Base-by-base conservation (phyloP, 1,140 invertebrate species). In the Anastrepha obliqua region DNA sequence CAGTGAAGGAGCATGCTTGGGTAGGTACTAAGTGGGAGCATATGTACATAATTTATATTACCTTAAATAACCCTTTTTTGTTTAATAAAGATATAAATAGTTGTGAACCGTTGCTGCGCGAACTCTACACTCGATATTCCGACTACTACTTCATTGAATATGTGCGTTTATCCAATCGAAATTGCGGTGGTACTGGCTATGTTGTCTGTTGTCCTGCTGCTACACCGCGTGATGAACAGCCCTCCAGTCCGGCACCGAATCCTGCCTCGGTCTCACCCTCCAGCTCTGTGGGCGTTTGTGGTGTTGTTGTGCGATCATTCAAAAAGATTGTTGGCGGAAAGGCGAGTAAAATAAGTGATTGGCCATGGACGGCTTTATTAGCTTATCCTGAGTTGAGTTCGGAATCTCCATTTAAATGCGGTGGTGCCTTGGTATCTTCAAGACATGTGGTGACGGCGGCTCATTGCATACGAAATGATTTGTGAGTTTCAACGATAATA, bases 351-450 rank as follows among this genome's bases (percentile, higher is more conserved):
- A 89, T 90, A 51, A 88, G 88, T 51, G 64, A 85, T 29, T 89
- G 88, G 88, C 89, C 89, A 13, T 90, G 90, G 90, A 87, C 88
- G 15, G 90, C 88, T 15, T 86, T 90, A 2, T 5, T 90, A 8
- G 90, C 88, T 8, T 90, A 90, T 86, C 47, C 64, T 2, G 85
- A 86, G 13, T 90, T 88, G 93, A 58, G 62, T 20, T 20, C 78
- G 4, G 55, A n/a, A 0, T 89, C 89, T 0, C 89, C 90, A 0
- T 93, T 93, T n/a, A 93, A 92, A 87, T 93, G 93, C 51, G 93
- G 93, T 2, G 92, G 92, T 7, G 89, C 93, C 1, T 87, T 93
- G 88, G 90, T 93, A 17, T 93, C 93, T 0, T 91, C 91, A 58
- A 15, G 92, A 0, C 92, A 93, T 86, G 89, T 93, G 0, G 3